Base-by-base conservation (phyloP, 2,113 vertebrate species). In the Geococcyx californianus region DNA sequence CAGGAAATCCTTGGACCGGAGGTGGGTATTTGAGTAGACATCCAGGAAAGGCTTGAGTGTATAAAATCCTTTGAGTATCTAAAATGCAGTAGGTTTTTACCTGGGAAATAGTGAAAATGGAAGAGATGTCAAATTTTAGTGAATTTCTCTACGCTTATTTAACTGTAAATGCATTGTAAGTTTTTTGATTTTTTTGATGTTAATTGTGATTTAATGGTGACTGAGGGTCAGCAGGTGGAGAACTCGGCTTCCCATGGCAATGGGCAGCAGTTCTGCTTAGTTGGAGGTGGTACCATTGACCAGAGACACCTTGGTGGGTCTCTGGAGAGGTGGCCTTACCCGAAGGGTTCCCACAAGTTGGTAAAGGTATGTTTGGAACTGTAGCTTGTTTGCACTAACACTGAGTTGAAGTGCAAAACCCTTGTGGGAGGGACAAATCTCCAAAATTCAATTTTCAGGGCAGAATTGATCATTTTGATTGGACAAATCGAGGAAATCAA, bases 271-370 rank as follows among this genome's bases (percentile, higher is more conserved):
- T 68, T 94, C 70, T 69, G 26, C 31, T 16, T 16, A 44, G 18
- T 56, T 0, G 0, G 63, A 92, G 25, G 24, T 25, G 26, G 19
- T 33, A 59, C 13, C 15, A 29, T 5, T 42, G 56, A 44, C 28
- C 10, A n/a, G 58, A 73, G 24, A 1, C 13, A 28, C 3, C 6
- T 38, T 58, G 34, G 21, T n/a, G 13, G 12, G 44, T 47, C 14
- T 9, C 14, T 64, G 21, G 45, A 80, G 72, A 54, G 8, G 31
- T 29, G 42, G 16, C 12, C 33, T 84, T 68, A 13, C 17, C 17
- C 59, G 87, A 78, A 81, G 29, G 25, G 70, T 75, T 84, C 72
- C 25, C 51, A 31, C 16, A 55, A 51, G 38, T 67, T 56, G 51
- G 13, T 67, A 59, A 62, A 70, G 29, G 11, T 23, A 5, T 54